Base-by-base conservation (phyloP, 2,797 vertebrate genomes). In the Pseudochaenichthys georgianus region DNA sequence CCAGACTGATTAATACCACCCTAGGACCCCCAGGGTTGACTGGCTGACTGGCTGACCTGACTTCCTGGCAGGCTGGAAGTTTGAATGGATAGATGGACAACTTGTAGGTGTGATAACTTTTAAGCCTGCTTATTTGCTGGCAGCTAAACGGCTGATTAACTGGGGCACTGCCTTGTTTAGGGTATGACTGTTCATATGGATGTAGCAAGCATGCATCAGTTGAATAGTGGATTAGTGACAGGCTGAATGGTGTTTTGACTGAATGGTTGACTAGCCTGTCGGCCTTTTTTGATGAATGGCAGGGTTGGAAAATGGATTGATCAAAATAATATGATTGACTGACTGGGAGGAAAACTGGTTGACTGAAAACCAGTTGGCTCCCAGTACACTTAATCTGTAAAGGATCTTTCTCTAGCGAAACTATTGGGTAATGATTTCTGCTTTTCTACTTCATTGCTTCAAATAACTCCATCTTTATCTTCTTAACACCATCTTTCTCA, bases 1-100 rank as follows among this genome's bases (percentile, higher is more conserved):
- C 82, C 89, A 90, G 88, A 92, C 92, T 94, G 93, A 94, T 94
- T 93, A 94, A 94, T 94, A 80, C 91, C 58, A 79, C 70, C 76
- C 65, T 3, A 70, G 75, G 88, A 92, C 90, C 88, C 87, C 89
- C 90, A 89, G 89, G 88, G 88, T 88, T 85, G 85, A 86, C 70
- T 86, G 79, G 73, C 76, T 90, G 85, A 85, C 88, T 82, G 86
- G 65, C 74, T 90, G 88, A 92, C 91, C 89, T 87, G 84, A 65
- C 86, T 86, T 80, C 77, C 67, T 79, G 70, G 72, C 67, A 80
- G 72, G 42, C 60, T 80, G 76, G 73, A 55, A 80, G 79, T 79
- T 70, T 72, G 47, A 81, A 66, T 59, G 60, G 72, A 83, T 69
- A 81, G 67, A 87, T 73, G 47, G 70, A 81, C 51, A n/a, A 71